Evolutionary conservation across 2,113 vertebrate genomes (phyloP).

Genomic region (Carassius gibelio): DNA sequence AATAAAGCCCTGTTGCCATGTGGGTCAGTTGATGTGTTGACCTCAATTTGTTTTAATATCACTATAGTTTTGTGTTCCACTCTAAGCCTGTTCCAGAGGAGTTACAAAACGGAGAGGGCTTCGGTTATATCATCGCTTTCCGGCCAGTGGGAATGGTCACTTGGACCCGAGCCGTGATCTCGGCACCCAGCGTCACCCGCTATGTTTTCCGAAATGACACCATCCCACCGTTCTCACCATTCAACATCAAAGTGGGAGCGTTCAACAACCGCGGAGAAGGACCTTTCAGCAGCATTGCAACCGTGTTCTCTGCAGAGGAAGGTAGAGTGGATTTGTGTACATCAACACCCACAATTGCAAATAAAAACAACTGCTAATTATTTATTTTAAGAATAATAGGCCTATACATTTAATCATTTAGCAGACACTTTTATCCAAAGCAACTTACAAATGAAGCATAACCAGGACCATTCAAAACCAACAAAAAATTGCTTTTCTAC

Average conservation of each 20-base stretch:
- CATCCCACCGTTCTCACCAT: constrained; percentile 87
- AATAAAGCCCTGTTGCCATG: constrained; percentile 30
- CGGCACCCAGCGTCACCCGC: constrained; percentile 79
- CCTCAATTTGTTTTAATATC: constrained; percentile 84
- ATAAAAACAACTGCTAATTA: too few relatives aligned
- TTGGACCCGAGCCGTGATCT: constrained; percentile 91
- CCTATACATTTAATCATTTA: too few relatives aligned
- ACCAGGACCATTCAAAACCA: too few relatives aligned
- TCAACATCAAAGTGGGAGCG: constrained; percentile 91
- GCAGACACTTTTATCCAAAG: too few relatives aligned
- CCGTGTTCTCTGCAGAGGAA: constrained; percentile 91
- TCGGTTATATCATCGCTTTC: constrained; percentile 93
- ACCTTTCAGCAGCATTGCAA: constrained; percentile 86
- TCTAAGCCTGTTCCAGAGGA: constrained; percentile 92
- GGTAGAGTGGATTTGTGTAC: constrained; percentile 69
- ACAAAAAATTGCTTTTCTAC: too few relatives aligned
- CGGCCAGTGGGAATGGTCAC: constrained; percentile 81
- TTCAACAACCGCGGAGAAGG: constrained; percentile 94
- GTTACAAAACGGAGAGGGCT: constrained; percentile 91
- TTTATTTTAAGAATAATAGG: neutral
- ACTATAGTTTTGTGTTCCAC: constrained; percentile 82
- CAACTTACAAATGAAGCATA: too few relatives aligned
- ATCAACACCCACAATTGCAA: neutral
- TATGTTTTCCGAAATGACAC: constrained; percentile 91
- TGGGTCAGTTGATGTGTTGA: constrained; percentile 69